Evolutionary conservation across 92 coral and sea anemone genomes (phyloP).

Genomic region (Hydrozoanthus gracilis): DNA sequence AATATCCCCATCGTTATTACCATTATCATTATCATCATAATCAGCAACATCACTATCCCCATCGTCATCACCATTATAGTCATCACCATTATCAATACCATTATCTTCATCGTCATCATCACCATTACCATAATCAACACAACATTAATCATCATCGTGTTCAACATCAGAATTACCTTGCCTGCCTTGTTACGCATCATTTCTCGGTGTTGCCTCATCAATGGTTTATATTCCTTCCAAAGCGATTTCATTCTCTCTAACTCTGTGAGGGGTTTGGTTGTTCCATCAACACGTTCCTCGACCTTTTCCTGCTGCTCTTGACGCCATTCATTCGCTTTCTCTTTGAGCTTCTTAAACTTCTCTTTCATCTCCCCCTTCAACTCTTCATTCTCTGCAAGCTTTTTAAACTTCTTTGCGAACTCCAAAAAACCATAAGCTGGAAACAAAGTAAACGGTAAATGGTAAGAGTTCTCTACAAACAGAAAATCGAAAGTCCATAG

Average conservation of each 20-base stretch:
- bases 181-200: conserved; percentile 4
- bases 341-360: conserved; percentile 5
- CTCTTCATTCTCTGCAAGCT: neutral
- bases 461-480: too few species aligned
- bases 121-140: too few species aligned
- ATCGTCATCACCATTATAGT: too few species aligned
- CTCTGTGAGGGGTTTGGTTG: neutral
- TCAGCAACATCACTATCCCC: too few species aligned
- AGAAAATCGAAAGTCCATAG: too few species aligned
- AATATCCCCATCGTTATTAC: too few species aligned
- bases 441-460: neutral
- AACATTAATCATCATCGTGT: too few species aligned
- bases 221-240: conserved; percentile 21
- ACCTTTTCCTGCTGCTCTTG: neutral
- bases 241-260: neutral
- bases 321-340: conserved; percentile 1
- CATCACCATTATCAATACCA: too few species aligned
- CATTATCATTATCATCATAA: too few species aligned
- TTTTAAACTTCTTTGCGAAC: conserved; percentile 14
- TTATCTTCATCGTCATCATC: neutral
- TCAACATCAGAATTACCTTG: neutral
- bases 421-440: conserved; percentile 38
- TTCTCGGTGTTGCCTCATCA: conserved; percentile 9
- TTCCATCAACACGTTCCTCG: neutral
- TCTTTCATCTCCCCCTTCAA: neutral